These are phyloP conservation scores for Caenorhabditis sinica DNA, from an alignment of 2,888 invertebrate genomes.

Conservation along the genomic window DNA sequence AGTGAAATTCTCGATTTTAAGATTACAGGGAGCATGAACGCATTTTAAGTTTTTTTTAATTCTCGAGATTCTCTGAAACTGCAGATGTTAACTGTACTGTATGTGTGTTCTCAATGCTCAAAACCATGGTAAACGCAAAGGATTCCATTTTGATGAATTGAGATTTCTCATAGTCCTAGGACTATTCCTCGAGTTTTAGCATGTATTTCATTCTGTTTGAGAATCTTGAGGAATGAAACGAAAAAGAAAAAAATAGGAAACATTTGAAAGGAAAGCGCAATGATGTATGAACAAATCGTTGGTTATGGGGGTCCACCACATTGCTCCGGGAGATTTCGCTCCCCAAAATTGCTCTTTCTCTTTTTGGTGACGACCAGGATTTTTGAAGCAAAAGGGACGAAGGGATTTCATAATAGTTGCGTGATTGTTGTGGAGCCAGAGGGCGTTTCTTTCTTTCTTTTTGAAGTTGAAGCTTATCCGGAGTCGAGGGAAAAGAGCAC, in stretches of 20 bases:
- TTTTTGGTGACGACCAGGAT: conserved; percentile 2
- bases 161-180: too few species aligned
- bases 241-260: conserved; percentile 9
- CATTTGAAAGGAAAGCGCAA: conserved; percentile 14
- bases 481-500: conserved; percentile 12
- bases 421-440: conserved; percentile 29
- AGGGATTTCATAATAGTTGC: conserved; percentile 40
- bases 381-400: neutral
- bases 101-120: too few species aligned
- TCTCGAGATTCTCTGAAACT: too few species aligned
- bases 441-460: conserved; percentile 4
- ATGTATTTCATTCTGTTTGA: neutral
- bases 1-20: neutral
- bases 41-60: too few species aligned
- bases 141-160: too few species aligned
- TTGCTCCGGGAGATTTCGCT: conserved; percentile 3
- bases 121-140: too few species aligned
- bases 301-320: conserved; percentile 3
- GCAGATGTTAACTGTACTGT: too few species aligned
- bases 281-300: conserved; percentile 42
- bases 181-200: neutral
- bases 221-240: neutral
- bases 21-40: too few species aligned
- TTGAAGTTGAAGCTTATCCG: conserved; percentile 28
- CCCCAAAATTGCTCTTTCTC: conserved; percentile 40